Conservation (phyloP, 23 tunicate genomes). For the Phallusia fumigata region DNA sequence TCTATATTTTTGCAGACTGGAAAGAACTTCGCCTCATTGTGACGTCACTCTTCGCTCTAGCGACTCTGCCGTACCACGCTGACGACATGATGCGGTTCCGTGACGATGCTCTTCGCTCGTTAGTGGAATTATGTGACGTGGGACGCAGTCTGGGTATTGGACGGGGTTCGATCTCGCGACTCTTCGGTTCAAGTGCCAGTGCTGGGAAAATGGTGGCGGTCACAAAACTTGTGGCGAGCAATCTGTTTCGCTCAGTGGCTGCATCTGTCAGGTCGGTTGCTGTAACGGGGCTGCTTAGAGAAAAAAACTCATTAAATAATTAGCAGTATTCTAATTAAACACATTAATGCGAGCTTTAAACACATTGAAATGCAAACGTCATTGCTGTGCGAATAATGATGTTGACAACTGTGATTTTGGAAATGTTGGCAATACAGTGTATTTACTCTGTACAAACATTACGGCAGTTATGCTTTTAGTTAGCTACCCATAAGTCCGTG, state of each 20-base stretch:
- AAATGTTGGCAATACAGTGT: too few species aligned
- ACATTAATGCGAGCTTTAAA: too few species aligned
- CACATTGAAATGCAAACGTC: too few species aligned
- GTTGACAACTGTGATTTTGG: too few species aligned
- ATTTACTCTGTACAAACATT: too few species aligned
- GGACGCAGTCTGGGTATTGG: conserved; percentile 23
- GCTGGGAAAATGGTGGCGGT: conserved; percentile 36
- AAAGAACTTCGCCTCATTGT: conserved; percentile 38
- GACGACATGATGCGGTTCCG: conserved; percentile 43
- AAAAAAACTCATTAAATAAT: too few species aligned
- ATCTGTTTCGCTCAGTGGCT: conserved; percentile 53
- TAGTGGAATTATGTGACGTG: conserved; percentile 45
- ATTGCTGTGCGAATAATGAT: too few species aligned
- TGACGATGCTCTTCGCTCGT: conserved; percentile 23
- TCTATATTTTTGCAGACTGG: conserved; percentile 46
- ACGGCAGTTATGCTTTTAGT: too few species aligned
- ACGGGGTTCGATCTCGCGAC: conserved; percentile 18
- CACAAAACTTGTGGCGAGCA: conserved; percentile 42
- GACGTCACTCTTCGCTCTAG: conserved; percentile 50
- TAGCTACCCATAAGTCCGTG: too few species aligned
- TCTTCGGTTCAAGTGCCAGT: conserved; percentile 30
- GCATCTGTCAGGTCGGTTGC: conserved; percentile 42
- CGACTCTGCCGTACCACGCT: conserved; percentile 39
- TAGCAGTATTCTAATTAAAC: too few species aligned
- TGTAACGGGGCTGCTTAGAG: too few species aligned